Percentiles rank a stretch among this genome's conserved stretches.
Conservation (phyloP, 2,797 vertebrate species). For the Pelobates cultripes region DNA sequence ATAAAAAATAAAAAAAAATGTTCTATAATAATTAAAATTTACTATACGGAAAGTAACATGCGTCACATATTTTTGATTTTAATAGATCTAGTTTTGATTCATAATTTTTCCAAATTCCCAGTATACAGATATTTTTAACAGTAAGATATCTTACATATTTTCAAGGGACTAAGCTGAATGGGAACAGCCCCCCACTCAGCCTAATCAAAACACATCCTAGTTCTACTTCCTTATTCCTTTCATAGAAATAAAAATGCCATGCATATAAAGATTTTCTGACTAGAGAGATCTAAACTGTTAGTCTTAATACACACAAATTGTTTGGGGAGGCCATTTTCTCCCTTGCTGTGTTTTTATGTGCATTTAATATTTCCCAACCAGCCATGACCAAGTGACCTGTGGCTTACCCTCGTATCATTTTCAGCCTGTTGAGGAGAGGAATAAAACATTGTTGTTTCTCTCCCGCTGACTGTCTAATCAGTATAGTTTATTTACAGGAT, state of each 20-base stretch:
- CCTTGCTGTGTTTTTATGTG: slow-evolving; percentile 44
- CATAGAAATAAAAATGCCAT: not conserved
- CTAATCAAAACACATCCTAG: no score
- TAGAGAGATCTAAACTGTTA: not conserved
- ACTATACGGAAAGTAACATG: no score
- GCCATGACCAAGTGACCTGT: slow-evolving; percentile 36
- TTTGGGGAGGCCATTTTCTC: slow-evolving; percentile 2
- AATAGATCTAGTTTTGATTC: no score
- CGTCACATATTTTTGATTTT: no score
- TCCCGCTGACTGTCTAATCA: slow-evolving; percentile 41
- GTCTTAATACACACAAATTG: not conserved
- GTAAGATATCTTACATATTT: no score
- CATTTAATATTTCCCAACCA: slow-evolving; percentile 49
- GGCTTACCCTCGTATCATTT: slow-evolving; percentile 26
- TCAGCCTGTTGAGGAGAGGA: slow-evolving; percentile 49
- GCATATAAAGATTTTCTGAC: not conserved
- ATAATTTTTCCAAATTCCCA: no score
- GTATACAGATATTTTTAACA: no score
- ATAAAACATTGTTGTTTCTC: slow-evolving; percentile 53
- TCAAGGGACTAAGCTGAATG: no score
- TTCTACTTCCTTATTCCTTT: no score
- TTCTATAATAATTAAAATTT: no score
- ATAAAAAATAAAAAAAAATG: no score
- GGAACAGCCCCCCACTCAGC: no score
- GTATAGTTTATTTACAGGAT: slow-evolving; percentile 48